A percentile compares a stretch with the other conserved stretches of the same genome.
These are phyloP conservation scores for Melieria crassipennis DNA, from an alignment of 2,888 invertebrate species.

Conservation along the genomic window DNA sequence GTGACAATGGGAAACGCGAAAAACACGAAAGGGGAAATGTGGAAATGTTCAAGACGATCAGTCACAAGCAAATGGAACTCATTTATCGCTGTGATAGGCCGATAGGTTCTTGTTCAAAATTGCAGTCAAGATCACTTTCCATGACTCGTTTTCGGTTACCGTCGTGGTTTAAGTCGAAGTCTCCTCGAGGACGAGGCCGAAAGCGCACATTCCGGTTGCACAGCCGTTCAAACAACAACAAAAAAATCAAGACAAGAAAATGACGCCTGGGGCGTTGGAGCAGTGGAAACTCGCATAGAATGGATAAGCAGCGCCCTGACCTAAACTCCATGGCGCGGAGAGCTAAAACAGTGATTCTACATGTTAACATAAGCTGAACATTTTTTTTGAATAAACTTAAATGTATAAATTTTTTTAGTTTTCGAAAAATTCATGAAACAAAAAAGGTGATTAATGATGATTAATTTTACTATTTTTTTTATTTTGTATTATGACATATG, in stretches of 20 bases:
- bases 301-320: constrained; percentile 65
- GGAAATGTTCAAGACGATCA: constrained; percentile 80
- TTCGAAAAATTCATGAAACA: too few relatives aligned
- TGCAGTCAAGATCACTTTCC: constrained; percentile 36
- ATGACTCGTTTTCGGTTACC: constrained; percentile 34
- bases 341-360: too few relatives aligned
- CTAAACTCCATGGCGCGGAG: constrained; percentile 40
- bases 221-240: constrained; percentile 60
- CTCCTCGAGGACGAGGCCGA: constrained; percentile 34
- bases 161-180: constrained; percentile 21
- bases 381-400: too few relatives aligned
- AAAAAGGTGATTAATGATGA: too few relatives aligned
- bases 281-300: too few relatives aligned
- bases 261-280: constrained; percentile 59
- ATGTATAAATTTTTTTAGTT: too few relatives aligned
- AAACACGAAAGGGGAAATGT: constrained; percentile 61
- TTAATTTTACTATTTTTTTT: too few relatives aligned
- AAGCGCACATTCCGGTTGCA: constrained; percentile 36
- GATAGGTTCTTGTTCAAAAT: constrained; percentile 49
- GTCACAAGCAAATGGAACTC: constrained; percentile 79
- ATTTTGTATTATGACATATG: too few relatives aligned
- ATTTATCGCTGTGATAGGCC: constrained; percentile 79
- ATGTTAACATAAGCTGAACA: too few relatives aligned
- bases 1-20: constrained; percentile 45
- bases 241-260: constrained; percentile 45